Evolutionary conservation across 1,140 invertebrate genomes (phyloP), one percentile per base, ranked within the genome.

Genomic region (Drosophila grimshawi): DNA sequence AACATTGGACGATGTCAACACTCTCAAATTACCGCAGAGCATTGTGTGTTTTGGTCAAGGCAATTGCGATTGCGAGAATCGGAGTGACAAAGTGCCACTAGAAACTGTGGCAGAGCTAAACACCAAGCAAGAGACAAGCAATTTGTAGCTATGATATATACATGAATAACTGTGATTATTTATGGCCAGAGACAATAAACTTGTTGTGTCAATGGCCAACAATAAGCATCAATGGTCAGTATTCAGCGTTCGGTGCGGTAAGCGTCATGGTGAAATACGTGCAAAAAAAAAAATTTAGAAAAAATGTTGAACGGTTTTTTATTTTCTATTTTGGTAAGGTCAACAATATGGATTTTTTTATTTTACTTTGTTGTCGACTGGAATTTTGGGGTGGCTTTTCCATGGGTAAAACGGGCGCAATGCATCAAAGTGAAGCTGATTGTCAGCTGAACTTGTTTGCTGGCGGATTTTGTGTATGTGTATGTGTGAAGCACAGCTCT

Each of bases 381-480:
- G 11, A 46, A 57, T 35, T 43, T 52, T 41, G 35, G 29, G 10
- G 29, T 53, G 74, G 66, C 11, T 61, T 80, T 86, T 78, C 57
- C 70, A 62, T 76, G 49, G 53, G 33, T 48, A 62, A 61, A 37
- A 32, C 56, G n/a, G 35, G 30, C 65, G 60, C 60, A 70, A 45
- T 64, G 60, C 70, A 69, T 57, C 75, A 75, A 53, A 70, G 59
- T 80, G 83, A 85, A 65, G 78, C 57, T 86, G 80, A 86, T 82
- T 86, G 82, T 86, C 83, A 86, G 81, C 61, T 81, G 79, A 82
- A 86, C 83, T 86, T 88, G 81, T 86, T 86, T 63, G 60, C 45
- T 78, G 76, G 75, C 82, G 82, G 79, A 88, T 73, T 86, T 88
- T 82, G 3, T 43, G 10, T 43, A 4, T n/a, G 39, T 43, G 8